A percentile compares a stretch with the other conserved stretches of the same genome.
Conservation (phyloP, 2,888 invertebrate species). For the Trissonchulus latispiculum region DNA sequence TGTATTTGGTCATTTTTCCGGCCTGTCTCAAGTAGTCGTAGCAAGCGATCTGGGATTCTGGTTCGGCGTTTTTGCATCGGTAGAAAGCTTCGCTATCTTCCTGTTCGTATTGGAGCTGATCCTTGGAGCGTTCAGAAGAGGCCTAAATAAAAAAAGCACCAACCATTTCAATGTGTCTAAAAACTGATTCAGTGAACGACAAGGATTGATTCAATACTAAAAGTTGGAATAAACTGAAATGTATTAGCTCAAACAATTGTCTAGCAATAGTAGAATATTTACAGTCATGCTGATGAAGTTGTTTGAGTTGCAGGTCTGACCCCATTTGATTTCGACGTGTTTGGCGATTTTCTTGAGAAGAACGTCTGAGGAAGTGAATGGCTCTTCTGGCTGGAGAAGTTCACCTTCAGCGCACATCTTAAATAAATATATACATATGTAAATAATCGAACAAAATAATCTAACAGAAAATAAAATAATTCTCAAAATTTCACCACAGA, state of each 20-base stretch:
- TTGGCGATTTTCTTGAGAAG: constrained; percentile 9
- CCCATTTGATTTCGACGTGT: constrained; percentile 14
- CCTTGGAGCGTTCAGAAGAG: constrained; percentile 8
- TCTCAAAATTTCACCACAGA: too few relatives aligned
- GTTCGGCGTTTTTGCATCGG: not conserved
- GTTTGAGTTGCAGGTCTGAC: constrained; percentile 5
- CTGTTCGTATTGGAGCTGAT: constrained; percentile 3
- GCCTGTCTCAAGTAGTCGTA: constrained; percentile 14
- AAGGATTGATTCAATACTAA: too few relatives aligned
- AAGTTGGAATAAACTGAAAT: too few relatives aligned
- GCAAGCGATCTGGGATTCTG: constrained; percentile 16
- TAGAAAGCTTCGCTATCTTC: constrained; percentile 8
- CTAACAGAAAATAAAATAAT: not conserved
- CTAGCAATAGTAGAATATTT: too few relatives aligned
- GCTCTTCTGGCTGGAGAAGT: constrained; percentile 15
- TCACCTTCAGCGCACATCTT: constrained; percentile 17
- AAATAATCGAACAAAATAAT: too few relatives aligned
- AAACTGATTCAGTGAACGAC: too few relatives aligned
- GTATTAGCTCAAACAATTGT: too few relatives aligned
- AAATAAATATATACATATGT: too few relatives aligned
- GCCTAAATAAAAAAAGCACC: constrained; percentile 13
- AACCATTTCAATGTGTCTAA: too few relatives aligned
- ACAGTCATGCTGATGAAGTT: constrained; percentile 9
- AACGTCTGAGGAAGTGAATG: not conserved
- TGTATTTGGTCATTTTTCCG: constrained; percentile 4